Percentiles rank a stretch among this genome's conserved stretches.
phyloP scores from a whole-genome alignment of 2,113 vertebrate genomes.

The Melanotaenia duboulayi region DNA sequence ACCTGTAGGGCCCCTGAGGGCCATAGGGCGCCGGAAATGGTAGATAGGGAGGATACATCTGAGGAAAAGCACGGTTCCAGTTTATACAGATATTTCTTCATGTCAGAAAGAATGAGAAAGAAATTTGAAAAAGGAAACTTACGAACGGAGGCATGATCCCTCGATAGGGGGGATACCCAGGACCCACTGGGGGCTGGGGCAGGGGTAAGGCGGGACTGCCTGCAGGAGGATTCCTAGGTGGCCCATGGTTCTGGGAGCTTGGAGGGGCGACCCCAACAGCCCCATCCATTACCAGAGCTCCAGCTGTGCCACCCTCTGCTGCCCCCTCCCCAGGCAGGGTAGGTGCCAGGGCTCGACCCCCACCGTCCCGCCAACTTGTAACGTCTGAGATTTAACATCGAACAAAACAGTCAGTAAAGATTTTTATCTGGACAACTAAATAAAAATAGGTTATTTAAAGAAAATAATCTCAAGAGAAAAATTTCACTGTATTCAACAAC shows the following conservation, averaged over 20 bases:
- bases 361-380: conserved; percentile 94
- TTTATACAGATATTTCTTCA: not conserved
- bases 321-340: conserved; percentile 84
- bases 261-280: conserved; percentile 72
- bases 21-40: conserved; percentile 92
- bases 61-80: conserved; percentile 1
- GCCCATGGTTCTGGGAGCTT: conserved; percentile 79
- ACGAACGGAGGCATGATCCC: conserved; percentile 93
- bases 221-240: conserved; percentile 84
- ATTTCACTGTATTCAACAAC: conserved; percentile 4
- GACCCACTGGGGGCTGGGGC: conserved; percentile 86
- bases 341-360: conserved; percentile 87
- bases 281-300: conserved; percentile 82
- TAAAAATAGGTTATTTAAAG: too few relatives aligned
- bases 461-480: not conserved
- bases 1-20: conserved; percentile 92
- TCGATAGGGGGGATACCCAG: conserved; percentile 90
- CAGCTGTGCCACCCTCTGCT: conserved; percentile 81
- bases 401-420: not conserved
- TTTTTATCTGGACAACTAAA: too few relatives aligned
- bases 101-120: not conserved
- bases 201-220: conserved; percentile 85
- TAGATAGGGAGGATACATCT: conserved; percentile 95
- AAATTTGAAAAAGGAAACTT: conserved; percentile 69
- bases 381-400: conserved; percentile 80